These are phyloP conservation scores for Speoplatyrhinus poulsoni DNA, from an alignment of 2,113 vertebrate species.

Conservation along the genomic window DNA sequence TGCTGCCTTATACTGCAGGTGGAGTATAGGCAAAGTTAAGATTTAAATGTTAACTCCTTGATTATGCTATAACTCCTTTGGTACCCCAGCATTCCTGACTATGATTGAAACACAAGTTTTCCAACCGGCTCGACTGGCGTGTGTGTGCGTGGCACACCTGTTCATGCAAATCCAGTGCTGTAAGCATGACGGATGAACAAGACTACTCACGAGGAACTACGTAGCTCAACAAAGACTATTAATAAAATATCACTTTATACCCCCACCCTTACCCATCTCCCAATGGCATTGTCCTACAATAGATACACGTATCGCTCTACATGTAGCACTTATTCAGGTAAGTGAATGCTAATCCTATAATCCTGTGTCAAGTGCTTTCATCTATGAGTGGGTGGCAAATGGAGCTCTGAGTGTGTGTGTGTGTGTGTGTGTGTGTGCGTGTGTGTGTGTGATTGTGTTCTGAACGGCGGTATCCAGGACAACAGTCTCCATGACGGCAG, in stretches of 20 bases:
- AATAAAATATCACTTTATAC: slow-evolving; percentile 16
- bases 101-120: too few species aligned
- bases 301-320: slow-evolving; percentile 11
- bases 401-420: slow-evolving; percentile 40
- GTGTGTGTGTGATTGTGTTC: slow-evolving; percentile 8
- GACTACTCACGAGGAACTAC: slow-evolving; percentile 1
- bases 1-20: too few species aligned
- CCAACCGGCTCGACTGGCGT: too few species aligned
- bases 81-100: too few species aligned
- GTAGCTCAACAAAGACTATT: slow-evolving; percentile 9
- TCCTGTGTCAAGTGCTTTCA: slow-evolving; percentile 57
- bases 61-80: too few species aligned
- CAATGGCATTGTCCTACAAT: slow-evolving; percentile 1
- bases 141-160: slow-evolving; percentile 1
- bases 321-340: slow-evolving; percentile 55
- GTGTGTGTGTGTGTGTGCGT: too few species aligned
- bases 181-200: slow-evolving; percentile 13
- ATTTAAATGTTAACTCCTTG: too few species aligned
- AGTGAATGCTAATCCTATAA: slow-evolving; percentile 67
- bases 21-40: too few species aligned
- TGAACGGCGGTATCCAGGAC: slow-evolving; percentile 37
- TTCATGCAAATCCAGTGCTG: slow-evolving; percentile 18
- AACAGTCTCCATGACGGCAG: slow-evolving; percentile 1
- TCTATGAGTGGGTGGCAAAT: slow-evolving; percentile 53
- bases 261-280: neutral